Evolutionary conservation across 2,888 invertebrate genomes (phyloP).

Genomic region (Punctoribates punctum): DNA sequence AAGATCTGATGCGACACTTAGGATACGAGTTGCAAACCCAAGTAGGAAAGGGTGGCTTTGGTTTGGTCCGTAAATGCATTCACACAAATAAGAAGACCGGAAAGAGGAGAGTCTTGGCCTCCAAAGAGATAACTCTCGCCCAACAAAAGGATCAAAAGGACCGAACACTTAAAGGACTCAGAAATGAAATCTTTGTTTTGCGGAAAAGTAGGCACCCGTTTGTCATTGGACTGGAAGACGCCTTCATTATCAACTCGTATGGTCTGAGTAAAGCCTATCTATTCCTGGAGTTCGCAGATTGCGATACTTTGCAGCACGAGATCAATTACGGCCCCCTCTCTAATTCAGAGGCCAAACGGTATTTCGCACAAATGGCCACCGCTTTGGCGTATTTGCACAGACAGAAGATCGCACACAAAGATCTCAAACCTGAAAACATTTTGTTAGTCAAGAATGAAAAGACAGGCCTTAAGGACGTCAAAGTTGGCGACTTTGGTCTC

Average conservation of each 20-base stretch:
- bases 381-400: not conserved
- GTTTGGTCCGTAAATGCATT: not conserved
- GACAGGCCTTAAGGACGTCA: not conserved
- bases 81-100: not conserved
- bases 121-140: not conserved
- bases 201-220: not conserved
- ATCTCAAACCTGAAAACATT: conserved; percentile 7
- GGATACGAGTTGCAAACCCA: not conserved
- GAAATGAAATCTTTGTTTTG: not conserved
- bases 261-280: not conserved
- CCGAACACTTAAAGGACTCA: not conserved
- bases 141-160: not conserved
- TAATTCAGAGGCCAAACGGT: not conserved
- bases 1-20: not conserved
- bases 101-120: not conserved
- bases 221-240: not conserved
- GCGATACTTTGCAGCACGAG: not conserved
- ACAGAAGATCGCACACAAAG: conserved; percentile 14
- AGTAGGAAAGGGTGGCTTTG: not conserved
- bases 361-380: not conserved
- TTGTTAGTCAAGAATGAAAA: not conserved
- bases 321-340: not conserved
- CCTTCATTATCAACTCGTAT: not conserved
- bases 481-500: not conserved
- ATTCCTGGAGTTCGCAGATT: conserved; percentile 17